phyloP scores from a whole-genome alignment of 2,797 vertebrate genomes.

The Syncerus caffer region DNA sequence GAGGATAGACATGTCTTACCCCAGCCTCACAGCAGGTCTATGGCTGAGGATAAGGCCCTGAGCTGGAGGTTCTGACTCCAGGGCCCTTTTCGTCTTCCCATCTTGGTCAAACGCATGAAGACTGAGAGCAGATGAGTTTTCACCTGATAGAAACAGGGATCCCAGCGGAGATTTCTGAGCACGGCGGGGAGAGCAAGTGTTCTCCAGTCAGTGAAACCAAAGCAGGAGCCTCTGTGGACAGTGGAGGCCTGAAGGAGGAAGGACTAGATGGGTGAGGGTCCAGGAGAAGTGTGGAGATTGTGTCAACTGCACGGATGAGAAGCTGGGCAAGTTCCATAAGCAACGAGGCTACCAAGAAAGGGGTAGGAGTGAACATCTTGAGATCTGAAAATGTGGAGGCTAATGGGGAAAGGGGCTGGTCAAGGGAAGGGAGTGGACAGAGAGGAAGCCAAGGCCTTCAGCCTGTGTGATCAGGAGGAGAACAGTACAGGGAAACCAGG shows the following conservation, averaged over 20 bases:
- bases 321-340: background rate
- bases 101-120: background rate
- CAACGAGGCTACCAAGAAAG: background rate
- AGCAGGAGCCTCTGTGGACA: background rate
- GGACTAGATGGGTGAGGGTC: background rate
- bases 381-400: background rate
- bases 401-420: fast-evolving
- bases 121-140: background rate
- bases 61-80: background rate
- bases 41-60: background rate
- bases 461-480: background rate
- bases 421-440: background rate
- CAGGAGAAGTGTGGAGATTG: background rate
- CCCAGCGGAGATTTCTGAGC: background rate
- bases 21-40: background rate
- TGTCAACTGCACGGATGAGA: background rate
- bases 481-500: background rate
- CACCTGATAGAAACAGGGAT: background rate
- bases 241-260: background rate
- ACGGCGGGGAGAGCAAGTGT: background rate
- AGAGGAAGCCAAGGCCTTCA: background rate
- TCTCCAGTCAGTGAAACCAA: background rate
- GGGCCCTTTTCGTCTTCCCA: background rate
- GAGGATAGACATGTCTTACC: background rate
- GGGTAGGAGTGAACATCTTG: background rate